phyloP scores from a whole-genome alignment of 2,888 invertebrate genomes.

The Anorthoa munda region DNA sequence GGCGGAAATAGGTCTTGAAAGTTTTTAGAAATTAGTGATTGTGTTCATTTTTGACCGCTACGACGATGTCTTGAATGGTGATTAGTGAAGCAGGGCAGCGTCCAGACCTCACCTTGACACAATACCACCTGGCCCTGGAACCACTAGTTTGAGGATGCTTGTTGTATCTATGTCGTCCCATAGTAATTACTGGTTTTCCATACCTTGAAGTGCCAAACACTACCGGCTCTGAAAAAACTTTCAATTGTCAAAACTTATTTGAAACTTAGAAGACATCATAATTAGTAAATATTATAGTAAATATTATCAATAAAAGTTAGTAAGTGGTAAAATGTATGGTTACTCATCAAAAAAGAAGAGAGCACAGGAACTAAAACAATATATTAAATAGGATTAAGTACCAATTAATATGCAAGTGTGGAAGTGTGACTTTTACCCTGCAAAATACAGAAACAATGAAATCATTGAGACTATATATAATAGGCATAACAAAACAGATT shows the following conservation, averaged over 20 bases:
- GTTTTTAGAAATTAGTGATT: constrained; percentile 18
- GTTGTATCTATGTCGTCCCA: constrained; percentile 37
- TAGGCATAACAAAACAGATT: too few relatives aligned
- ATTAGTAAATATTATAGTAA: too few relatives aligned
- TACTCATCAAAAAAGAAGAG: constrained; percentile 25
- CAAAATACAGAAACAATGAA: background rate
- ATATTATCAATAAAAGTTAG: background rate
- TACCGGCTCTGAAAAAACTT: constrained; percentile 21
- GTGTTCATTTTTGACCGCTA: constrained; percentile 22
- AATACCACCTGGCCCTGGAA: constrained; percentile 66
- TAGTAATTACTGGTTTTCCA: constrained; percentile 50
- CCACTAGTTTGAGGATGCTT: constrained; percentile 60
- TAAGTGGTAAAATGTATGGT: background rate
- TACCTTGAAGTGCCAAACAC: constrained; percentile 38
- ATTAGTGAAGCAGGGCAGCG: constrained; percentile 68
- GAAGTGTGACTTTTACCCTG: too few relatives aligned
- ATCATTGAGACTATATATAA: background rate
- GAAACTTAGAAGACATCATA: background rate
- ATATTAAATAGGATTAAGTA: background rate
- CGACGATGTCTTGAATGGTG: constrained; percentile 25
- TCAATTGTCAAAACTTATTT: background rate
- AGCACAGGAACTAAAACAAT: constrained; percentile 29
- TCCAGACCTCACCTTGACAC: constrained; percentile 58
- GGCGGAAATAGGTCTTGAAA: too few relatives aligned
- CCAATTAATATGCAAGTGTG: background rate